Base-by-base conservation (phyloP, 2,113 vertebrate genomes). In the Irena cyanogastra region DNA sequence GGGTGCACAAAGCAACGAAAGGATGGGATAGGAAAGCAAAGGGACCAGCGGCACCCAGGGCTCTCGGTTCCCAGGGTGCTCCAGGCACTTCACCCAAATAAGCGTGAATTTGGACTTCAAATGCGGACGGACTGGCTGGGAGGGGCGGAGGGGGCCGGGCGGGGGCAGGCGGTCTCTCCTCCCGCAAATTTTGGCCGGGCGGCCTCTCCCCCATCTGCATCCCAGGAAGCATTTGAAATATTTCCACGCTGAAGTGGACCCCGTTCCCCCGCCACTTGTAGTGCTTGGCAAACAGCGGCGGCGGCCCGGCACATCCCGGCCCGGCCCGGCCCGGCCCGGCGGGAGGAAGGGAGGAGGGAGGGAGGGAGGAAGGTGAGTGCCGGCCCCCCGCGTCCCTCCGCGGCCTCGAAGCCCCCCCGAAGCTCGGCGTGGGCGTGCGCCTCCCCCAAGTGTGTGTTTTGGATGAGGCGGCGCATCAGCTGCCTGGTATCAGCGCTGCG, bases 391-490 rank as follows among this genome's bases (percentile, higher is more conserved):
- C 69, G 47, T 37, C 76, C 61, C 57, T 4, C 61, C 13, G 27
- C 19, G 49, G 31, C 77, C 52, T 72, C 76, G 31, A 47, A 42
- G 42, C 57, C 45, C 83, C 75, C 54, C 74, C 78, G 61, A 37
- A 72, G 85, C 33, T 5, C 15, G 90, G 87, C 93, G 95, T 92
- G 96, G 92, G 95, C 88, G 93, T 78, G 90, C 93, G 64, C 92
- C 95, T 94, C 89, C 95, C 92, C 95, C 94, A 37, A 94, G 95
- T 97, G 95, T 97, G 96, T 97, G 96, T 97, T 97, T 98, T 97
- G 96, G 96, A 97, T 93, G 71, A 77, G 87, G 85, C 92, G 85
- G 94, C 88, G 97, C 97, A 88, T 89, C 78, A 95, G 97, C 97
- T 97, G 94, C 93, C 94, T 96, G 95, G 97, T 98, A 98, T 97